phyloP scores from a whole-genome alignment of 2,797 vertebrate species.

The Sebastes dallii region DNA sequence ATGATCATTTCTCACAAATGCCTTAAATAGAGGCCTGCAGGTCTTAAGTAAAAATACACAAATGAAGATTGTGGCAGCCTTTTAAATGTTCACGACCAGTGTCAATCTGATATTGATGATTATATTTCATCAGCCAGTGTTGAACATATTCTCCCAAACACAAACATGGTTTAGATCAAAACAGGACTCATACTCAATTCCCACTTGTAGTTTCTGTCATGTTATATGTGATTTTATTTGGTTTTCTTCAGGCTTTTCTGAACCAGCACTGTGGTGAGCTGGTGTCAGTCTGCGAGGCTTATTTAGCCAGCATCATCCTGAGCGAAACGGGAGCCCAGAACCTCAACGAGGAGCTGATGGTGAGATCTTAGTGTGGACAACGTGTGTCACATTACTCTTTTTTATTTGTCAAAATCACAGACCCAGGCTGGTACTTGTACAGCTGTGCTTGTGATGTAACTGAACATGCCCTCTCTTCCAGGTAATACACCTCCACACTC shows the following conservation, averaged over 20 bases:
- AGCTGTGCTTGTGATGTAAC: background rate
- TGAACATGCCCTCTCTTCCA: conserved; percentile 51
- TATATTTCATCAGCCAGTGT: background rate
- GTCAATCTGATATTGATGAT: too few relatives aligned
- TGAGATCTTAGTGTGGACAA: conserved; percentile 61
- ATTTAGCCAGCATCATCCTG: conserved; percentile 85
- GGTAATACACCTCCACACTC: conserved; percentile 92
- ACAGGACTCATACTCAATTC: background rate
- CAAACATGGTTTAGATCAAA: background rate
- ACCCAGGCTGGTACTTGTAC: background rate
- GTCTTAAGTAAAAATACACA: too few relatives aligned
- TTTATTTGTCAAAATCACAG: background rate
- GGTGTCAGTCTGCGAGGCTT: conserved; percentile 84
- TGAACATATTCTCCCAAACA: background rate
- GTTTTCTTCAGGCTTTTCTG: conserved; percentile 82
- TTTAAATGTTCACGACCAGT: too few relatives aligned
- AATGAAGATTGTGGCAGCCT: too few relatives aligned
- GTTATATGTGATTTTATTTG: background rate
- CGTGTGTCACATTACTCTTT: background rate
- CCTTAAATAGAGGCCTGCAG: too few relatives aligned
- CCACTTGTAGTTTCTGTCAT: background rate
- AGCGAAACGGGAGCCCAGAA: conserved; percentile 80
- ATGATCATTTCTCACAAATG: too few relatives aligned
- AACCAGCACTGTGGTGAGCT: conserved; percentile 86
- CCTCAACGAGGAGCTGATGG: conserved; percentile 88